A percentile compares a stretch with the other conserved stretches of the same genome.
Conservation (phyloP, 2,888 invertebrate genomes). For the Emmelina monodactyla region DNA sequence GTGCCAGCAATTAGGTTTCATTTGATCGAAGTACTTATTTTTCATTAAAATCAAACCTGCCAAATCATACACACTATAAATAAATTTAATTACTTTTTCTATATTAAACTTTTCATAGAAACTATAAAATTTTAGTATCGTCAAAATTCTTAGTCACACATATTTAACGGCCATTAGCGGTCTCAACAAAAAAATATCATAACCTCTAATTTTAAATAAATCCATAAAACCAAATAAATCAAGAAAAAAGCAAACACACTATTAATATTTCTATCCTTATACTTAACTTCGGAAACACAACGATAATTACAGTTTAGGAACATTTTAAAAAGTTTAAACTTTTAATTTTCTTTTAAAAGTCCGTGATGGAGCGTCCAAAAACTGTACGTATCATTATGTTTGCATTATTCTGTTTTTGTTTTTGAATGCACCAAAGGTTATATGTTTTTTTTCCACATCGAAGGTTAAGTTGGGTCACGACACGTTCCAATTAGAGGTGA, state of each 20-base stretch:
- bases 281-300: conserved; percentile 50
- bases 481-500: conserved; percentile 62
- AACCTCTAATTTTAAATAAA: conserved; percentile 53
- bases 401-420: conserved; percentile 58
- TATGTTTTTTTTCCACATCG: conserved; percentile 45
- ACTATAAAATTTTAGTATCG: no score
- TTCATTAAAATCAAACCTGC: no score
- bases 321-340: no score
- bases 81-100: no score
- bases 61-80: no score
- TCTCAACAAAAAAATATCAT: conserved; percentile 35
- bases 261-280: conserved; percentile 65
- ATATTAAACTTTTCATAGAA: no score
- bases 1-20: no score
- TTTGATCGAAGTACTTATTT: no score
- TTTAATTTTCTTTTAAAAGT: no score
- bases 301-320: conserved; percentile 55
- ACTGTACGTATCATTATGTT: conserved; percentile 59
- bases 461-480: conserved; percentile 63
- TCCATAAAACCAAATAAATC: conserved; percentile 57
- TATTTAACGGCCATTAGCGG: conserved; percentile 53
- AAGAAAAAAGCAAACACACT: conserved; percentile 56
- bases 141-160: no score
- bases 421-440: no score
- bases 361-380: no score